These are phyloP conservation scores for Cepaea nemoralis DNA, from an alignment of 1,140 invertebrate species.

Conservation along the genomic window DNA sequence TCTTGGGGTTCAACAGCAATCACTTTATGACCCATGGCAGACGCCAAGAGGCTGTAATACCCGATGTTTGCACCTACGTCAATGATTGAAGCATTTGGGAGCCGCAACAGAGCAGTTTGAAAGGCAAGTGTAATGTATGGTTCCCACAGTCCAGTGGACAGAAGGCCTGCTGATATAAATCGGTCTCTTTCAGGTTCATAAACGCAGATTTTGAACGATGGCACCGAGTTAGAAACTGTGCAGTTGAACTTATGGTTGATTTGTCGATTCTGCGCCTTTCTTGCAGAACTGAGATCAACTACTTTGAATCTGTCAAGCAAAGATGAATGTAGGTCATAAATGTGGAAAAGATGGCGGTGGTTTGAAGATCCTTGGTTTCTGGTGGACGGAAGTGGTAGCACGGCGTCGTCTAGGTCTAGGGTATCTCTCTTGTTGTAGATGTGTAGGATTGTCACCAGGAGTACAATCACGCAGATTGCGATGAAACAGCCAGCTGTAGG, in stretches of 20 bases:
- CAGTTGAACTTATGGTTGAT: conserved; percentile 44
- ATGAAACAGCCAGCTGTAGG: neutral
- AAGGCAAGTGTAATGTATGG: conserved; percentile 56
- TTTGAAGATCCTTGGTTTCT: neutral
- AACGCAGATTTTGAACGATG: conserved; percentile 57
- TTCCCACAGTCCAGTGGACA: conserved; percentile 61
- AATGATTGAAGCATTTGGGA: conserved; percentile 53
- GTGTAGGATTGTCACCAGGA: neutral
- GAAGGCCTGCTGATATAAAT: conserved; percentile 60
- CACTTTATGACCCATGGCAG: conserved; percentile 57
- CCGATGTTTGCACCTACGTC: conserved; percentile 68
- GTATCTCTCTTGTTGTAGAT: neutral
- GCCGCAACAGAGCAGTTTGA: conserved; percentile 45
- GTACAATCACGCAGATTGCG: neutral
- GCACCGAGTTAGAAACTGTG: conserved; percentile 47
- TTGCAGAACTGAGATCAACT: conserved; percentile 9
- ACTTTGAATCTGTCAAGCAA: conserved; percentile 40
- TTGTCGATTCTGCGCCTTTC: neutral
- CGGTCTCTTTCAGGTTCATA: conserved; percentile 51
- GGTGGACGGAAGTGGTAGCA: conserved; percentile 10
- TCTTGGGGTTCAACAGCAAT: conserved; percentile 65
- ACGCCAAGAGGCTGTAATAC: conserved; percentile 59
- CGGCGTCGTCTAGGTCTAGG: neutral
- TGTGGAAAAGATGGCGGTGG: conserved; percentile 37
- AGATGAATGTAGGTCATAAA: conserved; percentile 26